A percentile compares a stretch with the other conserved stretches of the same genome.
Evolutionary conservation across 2,797 vertebrate species (phyloP).

Genomic region (Eidolon dupreanum): DNA sequence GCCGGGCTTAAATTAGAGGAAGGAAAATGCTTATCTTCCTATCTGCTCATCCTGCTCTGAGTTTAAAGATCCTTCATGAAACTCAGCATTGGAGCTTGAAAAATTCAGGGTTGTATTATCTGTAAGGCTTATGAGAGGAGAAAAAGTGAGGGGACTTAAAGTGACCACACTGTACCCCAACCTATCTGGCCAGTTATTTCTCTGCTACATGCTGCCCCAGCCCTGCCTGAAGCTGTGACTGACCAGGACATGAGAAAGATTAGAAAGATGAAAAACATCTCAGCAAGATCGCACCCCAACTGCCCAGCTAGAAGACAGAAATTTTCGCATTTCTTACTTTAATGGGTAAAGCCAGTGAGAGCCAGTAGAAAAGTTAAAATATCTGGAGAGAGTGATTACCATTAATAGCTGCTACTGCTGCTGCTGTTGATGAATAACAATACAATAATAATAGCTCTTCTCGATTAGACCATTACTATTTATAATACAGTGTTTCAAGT

Average conservation of each 20-base stretch:
- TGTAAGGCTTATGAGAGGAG: not conserved
- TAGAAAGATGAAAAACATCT: not conserved
- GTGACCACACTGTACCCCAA: not conserved
- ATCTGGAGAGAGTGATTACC: not conserved
- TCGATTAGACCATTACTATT: not conserved
- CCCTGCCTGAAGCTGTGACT: not conserved
- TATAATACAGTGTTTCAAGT: not conserved
- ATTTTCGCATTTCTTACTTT: not conserved
- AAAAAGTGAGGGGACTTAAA: not conserved
- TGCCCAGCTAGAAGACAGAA: not conserved
- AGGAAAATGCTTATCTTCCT: slow-evolving; percentile 7
- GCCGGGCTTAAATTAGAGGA: not conserved
- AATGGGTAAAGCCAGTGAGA: not conserved
- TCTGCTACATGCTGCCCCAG: not conserved
- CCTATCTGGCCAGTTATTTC: not conserved
- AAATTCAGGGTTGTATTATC: not conserved
- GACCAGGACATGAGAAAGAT: not conserved
- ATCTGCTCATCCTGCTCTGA: not conserved
- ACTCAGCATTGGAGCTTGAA: not conserved
- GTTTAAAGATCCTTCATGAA: not conserved
- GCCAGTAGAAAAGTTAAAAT: not conserved
- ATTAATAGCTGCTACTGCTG: not conserved
- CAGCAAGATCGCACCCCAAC: not conserved
- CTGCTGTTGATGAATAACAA: not conserved
- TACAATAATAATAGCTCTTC: not conserved